A percentile compares a stretch with the other conserved stretches of the same genome.
phyloP scores from a whole-genome alignment of 1,140 invertebrate genomes.

The Penaeus chinensis region DNA sequence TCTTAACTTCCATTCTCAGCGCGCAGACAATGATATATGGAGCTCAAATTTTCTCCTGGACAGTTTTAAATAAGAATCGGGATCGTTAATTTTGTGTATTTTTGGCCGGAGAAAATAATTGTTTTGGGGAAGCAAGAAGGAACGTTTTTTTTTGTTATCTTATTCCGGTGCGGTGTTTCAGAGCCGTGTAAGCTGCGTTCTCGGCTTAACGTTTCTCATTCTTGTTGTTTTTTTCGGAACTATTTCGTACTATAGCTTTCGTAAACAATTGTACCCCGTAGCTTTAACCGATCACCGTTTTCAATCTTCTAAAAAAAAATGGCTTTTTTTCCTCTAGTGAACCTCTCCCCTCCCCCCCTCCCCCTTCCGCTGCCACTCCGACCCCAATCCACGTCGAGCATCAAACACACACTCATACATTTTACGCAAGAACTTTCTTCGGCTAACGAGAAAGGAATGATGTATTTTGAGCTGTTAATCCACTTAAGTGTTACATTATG shows the following conservation, averaged over 20 bases:
- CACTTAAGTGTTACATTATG: constrained; percentile 18
- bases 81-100: constrained; percentile 60
- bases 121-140: constrained; percentile 31
- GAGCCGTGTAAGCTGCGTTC: no score
- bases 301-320: neutral
- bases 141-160: neutral
- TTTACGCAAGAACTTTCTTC: no score
- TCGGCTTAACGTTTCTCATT: no score
- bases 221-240: no score
- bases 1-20: constrained; percentile 57
- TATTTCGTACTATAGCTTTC: no score
- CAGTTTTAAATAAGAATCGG: constrained; percentile 61
- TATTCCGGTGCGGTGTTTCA: no score
- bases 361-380: neutral
- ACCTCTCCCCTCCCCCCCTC: neutral
- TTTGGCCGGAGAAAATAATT: constrained; percentile 37
- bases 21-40: constrained; percentile 60
- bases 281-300: no score
- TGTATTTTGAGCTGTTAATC: constrained; percentile 17
- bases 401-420: no score
- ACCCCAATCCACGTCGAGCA: neutral
- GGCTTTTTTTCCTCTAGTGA: neutral
- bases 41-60: constrained; percentile 58
- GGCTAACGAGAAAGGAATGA: constrained; percentile 13
- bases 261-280: no score